Base-by-base conservation (phyloP, 53 echinoderm and acorn worm species). In the Mesocentrotus franciscanus region DNA sequence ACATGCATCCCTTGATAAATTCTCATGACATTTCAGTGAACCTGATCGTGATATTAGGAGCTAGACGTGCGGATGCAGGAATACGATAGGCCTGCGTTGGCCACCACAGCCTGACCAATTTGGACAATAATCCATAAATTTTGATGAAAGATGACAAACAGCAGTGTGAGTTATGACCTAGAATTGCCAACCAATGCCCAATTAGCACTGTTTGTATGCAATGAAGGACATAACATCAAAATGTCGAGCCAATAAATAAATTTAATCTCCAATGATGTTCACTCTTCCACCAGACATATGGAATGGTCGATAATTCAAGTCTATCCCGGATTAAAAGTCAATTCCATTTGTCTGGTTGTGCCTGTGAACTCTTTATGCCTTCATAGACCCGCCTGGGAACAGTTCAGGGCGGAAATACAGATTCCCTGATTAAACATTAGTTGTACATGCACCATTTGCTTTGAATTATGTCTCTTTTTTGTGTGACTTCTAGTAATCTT, bases 121-220 rank as follows among this genome's bases (percentile, higher is more conserved):
- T 87, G 34, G 91, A 91, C 20, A 66, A 91, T 91, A 91, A 66
- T 91, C 91, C 68, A 91, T 91, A 91, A 91, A 91, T 91, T 91
- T 20, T 61, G 61, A 61, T 17, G 61, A 18, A 58, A 39, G 24
- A 20, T 62, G 66, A 91, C 91, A 91, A 91, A 91, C 91, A 91
- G 22, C 33, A 64, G 10, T 9, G 35, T 91, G 91, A 91, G 91
- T 91, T 91, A 91, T 59, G 66, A 66, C 35, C 35, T 18, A 64
- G 91, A 57, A 36, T 91, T 91, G 91, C 66, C 64, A 62, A 66
- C 64, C 66, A 4, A 91, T 91, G 35, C 91, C 91, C 91, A 91
- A 91, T 91, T 91, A 91, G 91, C 34, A 57, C 61, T 91, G 91
- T 91, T 62, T 91, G 35, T 35, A 35, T 91, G 91, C 91, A 91